Base-by-base conservation (phyloP, 2,113 vertebrate species). In the Furnarius figulus region DNA sequence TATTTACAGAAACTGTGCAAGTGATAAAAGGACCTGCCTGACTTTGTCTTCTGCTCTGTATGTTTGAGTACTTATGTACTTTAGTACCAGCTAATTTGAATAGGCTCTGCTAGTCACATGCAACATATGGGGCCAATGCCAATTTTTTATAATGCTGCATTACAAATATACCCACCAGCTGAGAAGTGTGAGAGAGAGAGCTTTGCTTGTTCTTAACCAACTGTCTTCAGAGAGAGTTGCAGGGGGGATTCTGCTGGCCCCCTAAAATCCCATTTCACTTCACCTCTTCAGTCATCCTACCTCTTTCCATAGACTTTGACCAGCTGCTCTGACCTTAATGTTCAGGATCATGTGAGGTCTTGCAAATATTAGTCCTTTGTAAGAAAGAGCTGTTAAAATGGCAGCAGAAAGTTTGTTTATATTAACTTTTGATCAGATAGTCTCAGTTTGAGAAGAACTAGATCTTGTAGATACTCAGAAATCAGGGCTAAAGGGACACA, bases 101-200 rank as follows among this genome's bases (percentile, higher is more conserved):
- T 96, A 95, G 96, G 94, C 90, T 96, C 80, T 90, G 76, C 73
- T 62, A 83, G 95, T 92, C 94, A 89, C 96, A 85, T 94, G 91
- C 74, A 97, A 84, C 91, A 96, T 95, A 89, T 93, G 93, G 97
- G 79, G 93, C 86, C 73, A 50, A 82, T 93, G 91, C 96, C 96
- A 97, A 92, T 85, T 78, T 95, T 87, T 95, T 95, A 85, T 95
- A 91, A 94, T 89, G 85, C 89, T 92, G 86, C 86, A 88, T 97
- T 96, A 87, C 92, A 96, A 93, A 93, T 96, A 95, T 94, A 96
- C 89, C 86, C 93, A 96, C 71, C 92, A 96, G 92, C 96, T 96
- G 87, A 96, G 90, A 95, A 96, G 93, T 85, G 90, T 93, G 90
- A 95, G 85, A 83, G 46, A 68, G 87, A 80, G 89, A 90, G 77